These are phyloP conservation scores for Manis pentadactyla DNA, from an alignment of 2,797 vertebrate species.

Conservation along the genomic window DNA sequence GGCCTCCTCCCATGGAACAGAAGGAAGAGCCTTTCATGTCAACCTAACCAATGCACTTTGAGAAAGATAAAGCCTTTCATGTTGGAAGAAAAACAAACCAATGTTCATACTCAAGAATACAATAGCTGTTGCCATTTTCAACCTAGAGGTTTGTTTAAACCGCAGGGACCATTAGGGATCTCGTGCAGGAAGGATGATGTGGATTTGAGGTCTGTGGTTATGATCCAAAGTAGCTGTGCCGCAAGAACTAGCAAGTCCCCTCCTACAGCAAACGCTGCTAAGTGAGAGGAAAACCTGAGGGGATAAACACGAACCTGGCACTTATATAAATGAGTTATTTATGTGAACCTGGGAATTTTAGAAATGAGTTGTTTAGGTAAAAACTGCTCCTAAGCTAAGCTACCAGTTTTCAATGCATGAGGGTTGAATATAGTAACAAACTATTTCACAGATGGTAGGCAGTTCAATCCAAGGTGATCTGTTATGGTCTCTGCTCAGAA, in stretches of 20 bases:
- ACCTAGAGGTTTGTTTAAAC: constrained; percentile 53
- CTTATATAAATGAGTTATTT: constrained; percentile 37
- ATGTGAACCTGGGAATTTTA: not conserved
- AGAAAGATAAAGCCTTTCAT: constrained; percentile 31
- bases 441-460: not conserved
- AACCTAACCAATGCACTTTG: not conserved
- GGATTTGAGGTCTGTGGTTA: constrained; percentile 43
- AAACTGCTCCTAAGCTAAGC: not conserved
- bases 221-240: not conserved
- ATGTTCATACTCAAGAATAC: constrained; percentile 13
- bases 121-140: constrained; percentile 15
- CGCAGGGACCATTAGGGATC: not conserved
- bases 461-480: constrained; percentile 20
- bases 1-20: not conserved
- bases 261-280: not conserved
- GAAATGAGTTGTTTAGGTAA: constrained; percentile 45
- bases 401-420: not conserved
- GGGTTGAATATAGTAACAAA: not conserved
- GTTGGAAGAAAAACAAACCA: constrained; percentile 66
- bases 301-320: not conserved
- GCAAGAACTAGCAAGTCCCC: constrained; percentile 16
- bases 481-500: not conserved
- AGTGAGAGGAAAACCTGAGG: not conserved
- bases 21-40: not conserved
- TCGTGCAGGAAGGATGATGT: not conserved